Percentiles rank a stretch among this genome's conserved stretches.
These are phyloP conservation scores for Diaprepes abbreviatus DNA, from an alignment of 2,888 invertebrate species.

Conservation along the genomic window DNA sequence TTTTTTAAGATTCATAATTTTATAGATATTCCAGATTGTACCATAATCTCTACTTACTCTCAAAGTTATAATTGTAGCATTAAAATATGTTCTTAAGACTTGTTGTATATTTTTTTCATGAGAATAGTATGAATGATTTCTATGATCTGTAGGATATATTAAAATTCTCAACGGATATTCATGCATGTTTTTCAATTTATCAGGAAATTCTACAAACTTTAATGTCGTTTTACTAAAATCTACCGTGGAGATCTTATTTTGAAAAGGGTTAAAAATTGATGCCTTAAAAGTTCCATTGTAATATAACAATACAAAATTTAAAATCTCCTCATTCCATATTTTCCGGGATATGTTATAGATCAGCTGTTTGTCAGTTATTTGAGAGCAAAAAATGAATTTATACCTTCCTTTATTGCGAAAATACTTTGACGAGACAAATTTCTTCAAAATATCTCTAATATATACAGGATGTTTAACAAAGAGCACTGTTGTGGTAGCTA, in stretches of 20 bases:
- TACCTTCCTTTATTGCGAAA: conserved; percentile 10
- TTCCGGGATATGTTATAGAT: not conserved
- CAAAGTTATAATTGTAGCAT: not conserved
- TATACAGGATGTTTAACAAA: not conserved
- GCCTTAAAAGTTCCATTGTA: not conserved
- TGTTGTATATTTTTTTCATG: not conserved
- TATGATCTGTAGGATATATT: not conserved
- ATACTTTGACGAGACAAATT: not conserved
- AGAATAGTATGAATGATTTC: not conserved
- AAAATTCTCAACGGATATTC: conserved; percentile 15
- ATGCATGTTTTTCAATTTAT: conserved; percentile 29
- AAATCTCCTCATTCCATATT: conserved; percentile 8
- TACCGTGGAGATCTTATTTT: not conserved
- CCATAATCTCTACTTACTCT: not conserved
- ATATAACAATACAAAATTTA: conserved; percentile 29
- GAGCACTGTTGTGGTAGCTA: not conserved
- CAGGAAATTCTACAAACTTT: conserved; percentile 24
- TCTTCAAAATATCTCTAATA: not conserved
- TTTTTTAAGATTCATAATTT: not conserved
- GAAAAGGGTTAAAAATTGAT: conserved; percentile 28
- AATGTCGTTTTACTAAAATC: not conserved
- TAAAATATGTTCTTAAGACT: not conserved
- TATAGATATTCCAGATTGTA: not conserved
- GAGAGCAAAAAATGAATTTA: conserved; percentile 11
- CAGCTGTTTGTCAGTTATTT: not conserved